phyloP scores from a whole-genome alignment of 2,797 vertebrate genomes.

The Falco rusticolus region DNA sequence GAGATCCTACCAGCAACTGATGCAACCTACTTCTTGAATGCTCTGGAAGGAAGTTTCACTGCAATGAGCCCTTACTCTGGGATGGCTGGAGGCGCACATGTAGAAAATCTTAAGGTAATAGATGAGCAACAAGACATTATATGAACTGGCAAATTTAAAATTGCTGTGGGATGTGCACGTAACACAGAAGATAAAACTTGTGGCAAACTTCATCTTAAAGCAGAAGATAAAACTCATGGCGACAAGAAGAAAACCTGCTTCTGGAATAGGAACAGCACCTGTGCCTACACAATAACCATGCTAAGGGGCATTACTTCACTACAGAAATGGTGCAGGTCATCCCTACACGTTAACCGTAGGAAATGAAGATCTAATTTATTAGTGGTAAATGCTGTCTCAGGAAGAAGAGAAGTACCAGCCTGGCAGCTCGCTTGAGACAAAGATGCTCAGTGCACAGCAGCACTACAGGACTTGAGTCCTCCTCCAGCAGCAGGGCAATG shows the following conservation, averaged over 20 bases:
- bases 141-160: background rate
- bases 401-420: background rate
- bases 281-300: background rate
- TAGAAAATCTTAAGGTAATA: background rate
- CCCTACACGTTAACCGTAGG: background rate
- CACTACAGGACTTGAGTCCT: background rate
- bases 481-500: background rate
- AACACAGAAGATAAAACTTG: background rate
- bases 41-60: background rate
- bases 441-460: background rate
- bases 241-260: background rate
- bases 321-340: background rate
- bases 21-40: background rate
- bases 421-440: background rate
- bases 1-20: background rate
- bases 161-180: background rate
- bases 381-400: background rate
- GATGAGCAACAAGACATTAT: background rate
- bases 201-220: background rate
- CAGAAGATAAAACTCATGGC: background rate
- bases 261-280: background rate
- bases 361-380: background rate
- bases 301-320: background rate
- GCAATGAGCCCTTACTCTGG: background rate
- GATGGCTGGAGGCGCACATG: fast-evolving